Base-by-base conservation (phyloP, 1,140 invertebrate species). In the Euwallacea similis region DNA sequence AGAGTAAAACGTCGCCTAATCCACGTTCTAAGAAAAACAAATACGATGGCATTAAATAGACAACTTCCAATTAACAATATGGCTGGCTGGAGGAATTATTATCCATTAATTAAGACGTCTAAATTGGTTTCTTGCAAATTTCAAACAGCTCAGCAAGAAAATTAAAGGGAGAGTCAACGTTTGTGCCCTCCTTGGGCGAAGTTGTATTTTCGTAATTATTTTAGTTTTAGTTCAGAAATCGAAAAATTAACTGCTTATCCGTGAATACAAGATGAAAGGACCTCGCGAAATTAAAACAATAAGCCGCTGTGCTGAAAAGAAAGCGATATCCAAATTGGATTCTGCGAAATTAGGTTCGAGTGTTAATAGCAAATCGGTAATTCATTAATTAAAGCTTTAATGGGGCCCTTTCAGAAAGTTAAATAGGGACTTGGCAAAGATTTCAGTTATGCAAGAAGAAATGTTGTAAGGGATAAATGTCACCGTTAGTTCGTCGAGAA, bases 21-120 rank as follows among this genome's bases (percentile, higher is more conserved):
- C 53, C 58, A 15, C 15, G 7, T 59, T 16, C 47, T 53, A 42
- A 42, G 61, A 70, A 70, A 70, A 70, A 70, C 68, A 70, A 70
- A 70, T 70, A 55, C 61, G 60, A 64, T 21, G 46, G 50, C 68
- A 70, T 63, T 64, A 70, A 70, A 70, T 56, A 70, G 68, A 70
- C 68, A 70, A 70, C 59, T 70, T 70, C 53, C 68, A 70, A 70
- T 70, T 70, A 70, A 63, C 68, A 70, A 70, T 70, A 70, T 70
- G 59, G 68, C 68, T 46, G 61, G 46, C 60, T 70, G 68, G 68
- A 70, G 68, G 47, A 70, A 70, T 70, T 62, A 70, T 70, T 70
- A 70, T 70, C 68, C 68, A 70, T 70, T 70, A 70, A 70, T 70
- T 70, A 70, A 63, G 61, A 44, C 59, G 42, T n/a, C 60, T 63